Percentiles rank a stretch among this genome's conserved stretches.
Conservation (phyloP, 2,113 vertebrate genomes). For the Chaenogobius annularis region DNA sequence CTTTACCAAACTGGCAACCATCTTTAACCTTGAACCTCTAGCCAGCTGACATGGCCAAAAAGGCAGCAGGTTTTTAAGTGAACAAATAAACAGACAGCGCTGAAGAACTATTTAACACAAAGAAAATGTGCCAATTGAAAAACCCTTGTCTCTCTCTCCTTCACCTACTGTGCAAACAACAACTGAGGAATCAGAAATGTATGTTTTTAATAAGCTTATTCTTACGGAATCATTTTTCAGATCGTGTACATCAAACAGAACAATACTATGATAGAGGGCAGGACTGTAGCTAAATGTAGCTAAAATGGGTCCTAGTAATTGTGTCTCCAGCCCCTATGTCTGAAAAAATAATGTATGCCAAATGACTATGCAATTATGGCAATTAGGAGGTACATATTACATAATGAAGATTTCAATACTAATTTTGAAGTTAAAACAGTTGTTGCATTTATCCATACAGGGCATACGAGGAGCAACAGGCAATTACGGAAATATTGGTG, state of each 20-base stretch:
- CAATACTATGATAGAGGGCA: neutral
- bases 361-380: neutral
- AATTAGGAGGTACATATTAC: neutral
- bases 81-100: slow-evolving; percentile 55
- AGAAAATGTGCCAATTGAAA: slow-evolving; percentile 40
- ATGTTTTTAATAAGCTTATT: no score
- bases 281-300: no score
- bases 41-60: slow-evolving; percentile 38
- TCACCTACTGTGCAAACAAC: slow-evolving; percentile 58
- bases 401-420: neutral
- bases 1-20: slow-evolving; percentile 48
- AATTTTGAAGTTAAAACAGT: neutral
- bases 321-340: no score
- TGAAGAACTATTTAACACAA: slow-evolving; percentile 38
- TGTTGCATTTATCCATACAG: slow-evolving; percentile 42
- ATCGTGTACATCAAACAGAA: no score
- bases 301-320: no score
- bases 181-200: slow-evolving; percentile 11
- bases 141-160: slow-evolving; percentile 52
- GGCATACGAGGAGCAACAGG: slow-evolving; percentile 64
- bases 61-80: slow-evolving; percentile 39
- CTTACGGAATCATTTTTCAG: no score
- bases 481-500: slow-evolving; percentile 66
- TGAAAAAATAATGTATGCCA: neutral
- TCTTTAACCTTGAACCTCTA: slow-evolving; percentile 53